Conservation (phyloP, 2,888 invertebrate species). For the Homarus gammarus region DNA sequence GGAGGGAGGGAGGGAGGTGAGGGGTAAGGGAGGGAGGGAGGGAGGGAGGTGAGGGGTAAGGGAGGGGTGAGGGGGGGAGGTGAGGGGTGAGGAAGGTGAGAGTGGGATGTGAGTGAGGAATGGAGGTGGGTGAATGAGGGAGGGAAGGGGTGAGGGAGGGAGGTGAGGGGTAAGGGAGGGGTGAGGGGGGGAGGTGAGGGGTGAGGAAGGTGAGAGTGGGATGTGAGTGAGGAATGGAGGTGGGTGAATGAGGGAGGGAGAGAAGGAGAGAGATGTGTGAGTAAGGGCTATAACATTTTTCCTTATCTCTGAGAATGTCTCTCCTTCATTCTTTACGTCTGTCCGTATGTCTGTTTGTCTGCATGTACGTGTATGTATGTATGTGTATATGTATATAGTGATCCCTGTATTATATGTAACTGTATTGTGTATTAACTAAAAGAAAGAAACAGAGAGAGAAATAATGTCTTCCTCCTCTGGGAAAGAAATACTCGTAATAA, state of each 20-base stretch:
- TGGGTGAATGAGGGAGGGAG: slow-evolving; percentile 6
- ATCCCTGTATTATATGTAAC: too few relatives aligned
- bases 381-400: not conserved
- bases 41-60: not conserved
- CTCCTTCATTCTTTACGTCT: not conserved
- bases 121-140: too few relatives aligned
- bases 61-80: too few relatives aligned
- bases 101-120: not conserved
- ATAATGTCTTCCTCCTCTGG: too few relatives aligned
- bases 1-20: too few relatives aligned
- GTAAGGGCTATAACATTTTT: not conserved
- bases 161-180: not conserved
- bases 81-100: not conserved
- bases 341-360: not conserved
- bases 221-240: not conserved
- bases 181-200: not conserved
- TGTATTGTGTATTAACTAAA: too few relatives aligned
- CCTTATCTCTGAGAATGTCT: not conserved
- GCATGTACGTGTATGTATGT: not conserved
- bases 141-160: not conserved
- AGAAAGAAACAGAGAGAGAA: too few relatives aligned
- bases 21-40: too few relatives aligned
- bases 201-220: not conserved
- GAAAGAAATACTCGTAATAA: too few relatives aligned
- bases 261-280: not conserved